phyloP scores from a whole-genome alignment of 2,888 invertebrate genomes.

The Netelia virgata region DNA sequence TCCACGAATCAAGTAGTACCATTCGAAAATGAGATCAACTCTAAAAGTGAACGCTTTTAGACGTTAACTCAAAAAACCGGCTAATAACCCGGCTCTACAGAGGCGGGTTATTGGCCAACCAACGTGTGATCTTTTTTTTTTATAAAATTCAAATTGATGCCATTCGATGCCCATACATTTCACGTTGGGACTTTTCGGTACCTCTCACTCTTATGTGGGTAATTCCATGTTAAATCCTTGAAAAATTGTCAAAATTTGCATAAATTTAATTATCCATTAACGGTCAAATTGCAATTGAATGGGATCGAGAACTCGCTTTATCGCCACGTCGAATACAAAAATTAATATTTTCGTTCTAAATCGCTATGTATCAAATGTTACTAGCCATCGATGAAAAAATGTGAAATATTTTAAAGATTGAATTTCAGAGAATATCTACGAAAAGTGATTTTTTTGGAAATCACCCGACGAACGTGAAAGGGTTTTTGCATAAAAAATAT shows the following conservation, averaged over 20 bases:
- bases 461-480: background rate
- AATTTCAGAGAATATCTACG: no score
- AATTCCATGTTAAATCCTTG: background rate
- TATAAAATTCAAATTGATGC: constrained; percentile 24
- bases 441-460: background rate
- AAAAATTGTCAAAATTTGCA: background rate
- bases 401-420: no score
- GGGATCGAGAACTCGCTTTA: background rate
- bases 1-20: no score
- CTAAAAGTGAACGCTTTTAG: no score
- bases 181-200: background rate
- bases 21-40: no score
- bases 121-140: constrained; percentile 2
- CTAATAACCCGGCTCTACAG: no score
- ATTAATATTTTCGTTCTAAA: background rate
- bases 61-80: no score
- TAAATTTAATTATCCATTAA: background rate
- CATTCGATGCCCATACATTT: constrained; percentile 27
- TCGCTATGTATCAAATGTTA: background rate
- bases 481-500: background rate
- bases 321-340: background rate
- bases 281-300: background rate
- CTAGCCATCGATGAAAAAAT: no score
- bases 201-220: background rate
- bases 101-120: background rate